These are phyloP conservation scores for Leuciscus waleckii DNA, from an alignment of 2,797 vertebrate species.

Conservation along the genomic window DNA sequence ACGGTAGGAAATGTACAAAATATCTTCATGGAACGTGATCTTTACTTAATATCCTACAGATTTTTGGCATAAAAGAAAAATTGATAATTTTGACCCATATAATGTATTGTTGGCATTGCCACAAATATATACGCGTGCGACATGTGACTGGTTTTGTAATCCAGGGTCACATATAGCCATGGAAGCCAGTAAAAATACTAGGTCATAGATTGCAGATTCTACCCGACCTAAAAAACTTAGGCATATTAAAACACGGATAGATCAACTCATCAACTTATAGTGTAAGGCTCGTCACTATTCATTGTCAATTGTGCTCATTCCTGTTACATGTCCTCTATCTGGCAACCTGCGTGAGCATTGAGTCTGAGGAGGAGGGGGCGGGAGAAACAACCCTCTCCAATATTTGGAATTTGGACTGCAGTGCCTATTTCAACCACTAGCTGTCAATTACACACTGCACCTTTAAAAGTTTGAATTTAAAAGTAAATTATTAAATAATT, in stretches of 20 bases:
- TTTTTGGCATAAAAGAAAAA: too few species aligned
- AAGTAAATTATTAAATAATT: not conserved
- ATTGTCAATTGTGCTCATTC: not conserved
- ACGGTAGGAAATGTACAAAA: too few species aligned
- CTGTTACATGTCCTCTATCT: not conserved
- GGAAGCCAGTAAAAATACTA: too few species aligned
- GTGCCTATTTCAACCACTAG: not conserved
- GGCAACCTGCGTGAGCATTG: not conserved
- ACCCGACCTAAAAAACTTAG: not conserved
- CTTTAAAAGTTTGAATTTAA: not conserved
- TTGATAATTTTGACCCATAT: too few species aligned
- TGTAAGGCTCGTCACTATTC: not conserved
- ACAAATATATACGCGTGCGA: too few species aligned
- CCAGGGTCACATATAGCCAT: too few species aligned
- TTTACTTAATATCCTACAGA: too few species aligned
- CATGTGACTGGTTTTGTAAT: too few species aligned
- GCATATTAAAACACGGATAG: not conserved
- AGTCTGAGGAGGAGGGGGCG: too few species aligned
- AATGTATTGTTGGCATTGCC: too few species aligned
- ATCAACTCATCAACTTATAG: not conserved
- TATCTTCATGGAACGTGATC: too few species aligned
- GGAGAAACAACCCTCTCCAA: not conserved
- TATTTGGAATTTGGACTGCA: not conserved
- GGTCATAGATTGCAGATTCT: not conserved
- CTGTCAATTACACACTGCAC: not conserved